Evolutionary conservation across 2,113 vertebrate genomes (phyloP), one percentile per base, ranked within the genome.

Genomic region (Lepus americanus): DNA sequence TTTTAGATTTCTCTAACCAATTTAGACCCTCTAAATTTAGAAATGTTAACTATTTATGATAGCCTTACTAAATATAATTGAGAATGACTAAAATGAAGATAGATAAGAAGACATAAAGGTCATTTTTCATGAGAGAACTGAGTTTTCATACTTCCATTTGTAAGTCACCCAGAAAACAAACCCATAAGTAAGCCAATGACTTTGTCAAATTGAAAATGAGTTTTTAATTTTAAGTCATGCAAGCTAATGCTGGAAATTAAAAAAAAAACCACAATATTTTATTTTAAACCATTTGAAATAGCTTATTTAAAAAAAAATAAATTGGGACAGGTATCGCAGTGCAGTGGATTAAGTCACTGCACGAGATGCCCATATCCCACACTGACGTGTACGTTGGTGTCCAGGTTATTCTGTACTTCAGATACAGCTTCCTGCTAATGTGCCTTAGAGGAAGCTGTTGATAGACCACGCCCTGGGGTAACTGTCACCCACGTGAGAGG

Each of bases 221-320:
- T 69, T 79, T 89, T 87, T 69, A 64, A 74, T 51, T 83, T 92
- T 76, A 85, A 92, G 14, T 27, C 78, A 73, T 78, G 3, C 3
- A 44, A 82, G 25, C 31, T 81, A 51, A 70, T 63, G 84, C 64
- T 59, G 64, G 27, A 90, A 94, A 79, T 80, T 10, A 70, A 27
- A 84, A 16, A 16, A 73, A 36, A 36, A n/a, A n/a, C n/a, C 66
- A 53, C 72, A 39, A 29, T 27, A 6, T 33, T 78, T 74, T 76
- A 44, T 72, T 67, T 86, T 55, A 51, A 93, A 31, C 14, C 49
- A 78, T 36, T 22, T 77, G 16, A 55, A 82, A 69, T 89, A 33
- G 29, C 70, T 61, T 69, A 16, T 73, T 87, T 83, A 27, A 20
- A 55, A 33, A 82, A 89, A 5, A 89, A 5, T 39, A 39, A 39